Evolutionary conservation across 2,888 invertebrate genomes (phyloP).

Genomic region (Sicus ferrugineus): DNA sequence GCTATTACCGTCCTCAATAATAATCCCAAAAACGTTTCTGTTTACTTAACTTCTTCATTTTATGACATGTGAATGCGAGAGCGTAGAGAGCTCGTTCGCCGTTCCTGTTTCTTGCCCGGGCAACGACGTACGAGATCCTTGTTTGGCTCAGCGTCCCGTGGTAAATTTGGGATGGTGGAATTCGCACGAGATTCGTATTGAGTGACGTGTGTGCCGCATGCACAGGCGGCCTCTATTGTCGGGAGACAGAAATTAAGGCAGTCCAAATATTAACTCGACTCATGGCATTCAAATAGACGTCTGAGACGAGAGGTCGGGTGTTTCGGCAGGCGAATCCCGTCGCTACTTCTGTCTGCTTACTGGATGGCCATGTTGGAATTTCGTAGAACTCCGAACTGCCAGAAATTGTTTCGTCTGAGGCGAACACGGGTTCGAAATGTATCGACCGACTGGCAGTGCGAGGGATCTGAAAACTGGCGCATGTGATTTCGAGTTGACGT

Average conservation of each 20-base stretch:
- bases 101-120: not conserved
- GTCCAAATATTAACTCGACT: slow-evolving; percentile 9
- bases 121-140: not conserved
- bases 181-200: slow-evolving; percentile 5
- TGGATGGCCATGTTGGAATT: no score
- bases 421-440: no score
- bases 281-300: not conserved
- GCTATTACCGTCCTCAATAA: not conserved
- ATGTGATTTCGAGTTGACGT: no score
- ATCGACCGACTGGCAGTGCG: no score
- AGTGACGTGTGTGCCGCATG: not conserved
- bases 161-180: slow-evolving; percentile 1
- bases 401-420: no score
- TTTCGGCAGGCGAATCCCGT: no score
- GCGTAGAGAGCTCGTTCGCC: not conserved
- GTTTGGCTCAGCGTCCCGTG: slow-evolving; percentile 18
- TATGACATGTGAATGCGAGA: slow-evolving; percentile 24
- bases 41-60: slow-evolving; percentile 26
- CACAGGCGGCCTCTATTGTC: not conserved
- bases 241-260: not conserved
- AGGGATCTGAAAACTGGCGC: no score
- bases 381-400: no score
- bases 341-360: no score
- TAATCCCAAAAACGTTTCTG: slow-evolving; percentile 23
- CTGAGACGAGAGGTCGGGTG: not conserved